phyloP scores from a whole-genome alignment of 2,113 vertebrate species.

The Aegithalos caudatus region DNA sequence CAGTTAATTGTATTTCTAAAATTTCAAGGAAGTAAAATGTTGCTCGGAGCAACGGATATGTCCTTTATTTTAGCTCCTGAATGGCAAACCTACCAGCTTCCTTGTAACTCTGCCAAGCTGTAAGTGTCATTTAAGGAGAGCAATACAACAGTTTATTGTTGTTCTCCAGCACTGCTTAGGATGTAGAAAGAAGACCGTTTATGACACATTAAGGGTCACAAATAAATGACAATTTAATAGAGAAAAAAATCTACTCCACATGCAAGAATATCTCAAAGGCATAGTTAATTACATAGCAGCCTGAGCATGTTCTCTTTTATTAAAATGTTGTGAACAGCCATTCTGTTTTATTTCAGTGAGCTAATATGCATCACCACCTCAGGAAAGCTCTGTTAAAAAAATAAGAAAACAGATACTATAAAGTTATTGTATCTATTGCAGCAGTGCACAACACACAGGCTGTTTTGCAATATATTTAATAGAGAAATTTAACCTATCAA shows the following conservation, averaged over 20 bases:
- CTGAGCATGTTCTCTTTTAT: neutral
- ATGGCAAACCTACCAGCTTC: neutral
- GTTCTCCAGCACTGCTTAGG: neutral
- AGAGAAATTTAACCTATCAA: neutral
- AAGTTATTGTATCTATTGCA: neutral
- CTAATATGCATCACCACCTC: neutral
- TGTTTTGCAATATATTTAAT: neutral
- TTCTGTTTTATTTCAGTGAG: neutral
- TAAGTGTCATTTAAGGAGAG: slow-evolving; percentile 2
- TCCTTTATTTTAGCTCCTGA: neutral
- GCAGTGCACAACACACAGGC: neutral
- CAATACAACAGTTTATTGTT: neutral
- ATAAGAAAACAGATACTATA: neutral
- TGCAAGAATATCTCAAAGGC: neutral
- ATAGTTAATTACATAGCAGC: slow-evolving; percentile 32
- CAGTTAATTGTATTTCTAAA: neutral
- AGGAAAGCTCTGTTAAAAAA: neutral
- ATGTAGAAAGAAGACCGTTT: neutral
- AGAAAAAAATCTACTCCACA: neutral
- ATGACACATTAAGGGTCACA: slow-evolving; percentile 9
- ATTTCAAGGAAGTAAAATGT: neutral
- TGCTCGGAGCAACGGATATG: neutral
- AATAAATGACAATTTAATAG: slow-evolving; percentile 16
- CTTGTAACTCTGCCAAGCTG: neutral
- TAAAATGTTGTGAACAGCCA: neutral